Conservation (phyloP, 2,113 vertebrate species). For the Hypomesus transpacificus region DNA sequence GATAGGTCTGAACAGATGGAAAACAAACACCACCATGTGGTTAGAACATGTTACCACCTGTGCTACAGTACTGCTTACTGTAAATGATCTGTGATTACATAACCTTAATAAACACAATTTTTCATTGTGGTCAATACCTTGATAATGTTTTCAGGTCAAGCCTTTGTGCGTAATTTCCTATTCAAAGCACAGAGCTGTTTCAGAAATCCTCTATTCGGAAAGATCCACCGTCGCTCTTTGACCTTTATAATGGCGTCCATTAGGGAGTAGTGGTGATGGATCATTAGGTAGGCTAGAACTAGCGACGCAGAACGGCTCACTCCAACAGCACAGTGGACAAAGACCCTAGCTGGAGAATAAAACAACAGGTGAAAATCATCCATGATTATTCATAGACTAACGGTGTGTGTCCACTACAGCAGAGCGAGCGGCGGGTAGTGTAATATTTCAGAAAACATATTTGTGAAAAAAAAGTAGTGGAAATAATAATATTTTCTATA, state of each 20-base stretch:
- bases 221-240: slow-evolving; percentile 73
- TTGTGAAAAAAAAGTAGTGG: too few relatives aligned
- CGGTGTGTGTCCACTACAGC: too few relatives aligned
- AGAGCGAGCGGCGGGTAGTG: too few relatives aligned
- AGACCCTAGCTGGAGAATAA: slow-evolving; percentile 60
- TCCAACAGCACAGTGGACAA: slow-evolving; percentile 79
- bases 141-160: neutral
- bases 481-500: too few relatives aligned
- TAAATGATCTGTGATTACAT: too few relatives aligned
- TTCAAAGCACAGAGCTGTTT: slow-evolving; percentile 71
- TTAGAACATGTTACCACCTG: neutral
- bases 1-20: neutral
- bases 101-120: too few relatives aligned
- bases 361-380: neutral
- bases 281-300: slow-evolving; percentile 77
- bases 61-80: too few relatives aligned
- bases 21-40: too few relatives aligned
- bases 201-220: slow-evolving; percentile 77
- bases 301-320: slow-evolving; percentile 79
- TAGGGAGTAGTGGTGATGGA: slow-evolving; percentile 65
- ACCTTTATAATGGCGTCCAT: slow-evolving; percentile 69
- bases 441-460: too few relatives aligned
- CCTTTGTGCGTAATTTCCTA: slow-evolving; percentile 38
- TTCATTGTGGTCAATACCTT: neutral
- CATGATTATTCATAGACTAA: too few relatives aligned